Conservation (phyloP, 2,797 vertebrate species). For the Microtus californicus region DNA sequence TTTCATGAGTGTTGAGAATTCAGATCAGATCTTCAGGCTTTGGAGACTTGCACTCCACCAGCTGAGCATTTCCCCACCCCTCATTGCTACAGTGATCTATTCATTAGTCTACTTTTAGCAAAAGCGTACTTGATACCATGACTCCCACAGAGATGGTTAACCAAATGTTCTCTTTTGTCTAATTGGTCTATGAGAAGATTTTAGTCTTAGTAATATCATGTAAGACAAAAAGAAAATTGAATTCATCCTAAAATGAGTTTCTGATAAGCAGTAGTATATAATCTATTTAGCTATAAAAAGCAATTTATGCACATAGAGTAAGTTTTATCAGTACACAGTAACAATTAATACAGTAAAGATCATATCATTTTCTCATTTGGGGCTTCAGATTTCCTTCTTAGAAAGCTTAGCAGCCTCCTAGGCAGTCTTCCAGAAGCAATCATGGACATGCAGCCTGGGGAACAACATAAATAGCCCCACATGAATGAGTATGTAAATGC, state of each 20-base stretch:
- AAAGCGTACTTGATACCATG: not conserved
- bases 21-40: not conserved
- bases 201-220: not conserved
- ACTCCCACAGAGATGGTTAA: not conserved
- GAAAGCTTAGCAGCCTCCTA: not conserved
- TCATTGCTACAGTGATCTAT: not conserved
- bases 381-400: not conserved
- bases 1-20: not conserved
- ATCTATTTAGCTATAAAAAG: conserved; percentile 21
- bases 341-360: not conserved
- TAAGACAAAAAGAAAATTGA: not conserved
- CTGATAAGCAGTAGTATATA: not conserved
- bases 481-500: not conserved
- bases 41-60: too few relatives aligned
- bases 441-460: not conserved
- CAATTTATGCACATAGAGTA: not conserved
- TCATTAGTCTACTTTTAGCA: too few relatives aligned
- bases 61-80: not conserved
- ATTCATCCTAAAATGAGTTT: conserved; percentile 21
- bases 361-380: not conserved
- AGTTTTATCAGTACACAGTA: not conserved
- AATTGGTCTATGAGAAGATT: not conserved
- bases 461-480: not conserved
- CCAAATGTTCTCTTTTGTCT: not conserved
- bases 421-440: conserved; percentile 4